Evolutionary conservation across 2,888 invertebrate genomes (phyloP), one percentile per base, ranked within the genome.

Genomic region (Mystacides longicornis): DNA sequence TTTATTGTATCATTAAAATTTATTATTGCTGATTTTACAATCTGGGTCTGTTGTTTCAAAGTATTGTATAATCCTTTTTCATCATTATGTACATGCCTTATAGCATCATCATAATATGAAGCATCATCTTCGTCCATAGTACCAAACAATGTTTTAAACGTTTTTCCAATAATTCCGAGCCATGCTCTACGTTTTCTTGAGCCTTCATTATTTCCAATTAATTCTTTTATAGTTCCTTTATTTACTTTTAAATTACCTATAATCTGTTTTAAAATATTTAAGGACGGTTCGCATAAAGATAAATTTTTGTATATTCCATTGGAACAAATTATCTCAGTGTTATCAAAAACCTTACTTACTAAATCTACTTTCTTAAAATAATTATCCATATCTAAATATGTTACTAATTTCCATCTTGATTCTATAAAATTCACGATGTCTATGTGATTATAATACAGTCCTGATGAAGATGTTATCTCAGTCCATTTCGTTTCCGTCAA

Each of bases 1-100:
- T 22, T 31, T 4, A 49, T 19, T 4, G 49, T 49, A 31, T 49
- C 23, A 19, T 49, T 49, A 31, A 49, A 49, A 49, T 49, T 49
- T 7, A 20, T 11, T 23, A 49, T 49, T 16, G 49, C 23, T 19
- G 31, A 23, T 33, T 49, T 49, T 3, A 49, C 49, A 4, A 49
- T 20, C 18, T 31, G 49, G 2, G 33, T 49, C 19, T 49, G 49
- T 49, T 49, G 31, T 18, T 49, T 49, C 3, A 49, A 7, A 3
- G 23, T 19, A 49, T 5, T 49, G 19, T 31, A 49, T n/a, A 49
- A 20, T 49, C 31, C 49, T 31, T 31, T 49, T 48, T 48, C 48
- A 23, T 48, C 21, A n/a, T 7, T 23, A 48, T 48, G 22, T 11
- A 48, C 2, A 48, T 48, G 22, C 3, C 23, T 48, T 3, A 48